phyloP scores from a whole-genome alignment of 1,140 invertebrate species.

The Mactra quadrangularis region DNA sequence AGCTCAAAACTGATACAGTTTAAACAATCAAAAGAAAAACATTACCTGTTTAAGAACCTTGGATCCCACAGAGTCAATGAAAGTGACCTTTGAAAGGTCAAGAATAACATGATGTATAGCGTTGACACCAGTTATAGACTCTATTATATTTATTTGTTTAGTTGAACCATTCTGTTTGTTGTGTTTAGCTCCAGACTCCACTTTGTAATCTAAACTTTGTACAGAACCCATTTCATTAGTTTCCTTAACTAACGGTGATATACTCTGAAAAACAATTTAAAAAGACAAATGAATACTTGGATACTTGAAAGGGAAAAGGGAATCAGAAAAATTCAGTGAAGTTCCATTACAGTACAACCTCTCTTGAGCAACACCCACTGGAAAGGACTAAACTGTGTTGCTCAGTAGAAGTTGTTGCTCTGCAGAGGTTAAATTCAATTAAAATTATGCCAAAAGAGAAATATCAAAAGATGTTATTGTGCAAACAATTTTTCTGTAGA shows the following conservation, averaged over 20 bases:
- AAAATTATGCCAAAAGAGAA: too few species aligned
- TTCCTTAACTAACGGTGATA: conserved; percentile 30
- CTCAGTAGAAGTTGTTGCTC: too few species aligned
- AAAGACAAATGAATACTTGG: too few species aligned
- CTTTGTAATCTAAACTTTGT: conserved; percentile 4
- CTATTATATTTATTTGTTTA: conserved; percentile 6
- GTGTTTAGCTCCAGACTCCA: neutral
- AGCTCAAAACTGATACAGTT: neutral
- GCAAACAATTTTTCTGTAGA: too few species aligned
- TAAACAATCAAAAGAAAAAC: neutral
- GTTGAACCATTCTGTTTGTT: conserved; percentile 7
- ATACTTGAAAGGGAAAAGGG: too few species aligned
- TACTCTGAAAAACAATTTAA: conserved; percentile 25
- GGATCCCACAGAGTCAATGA: conserved; percentile 78
- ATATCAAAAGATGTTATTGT: too few species aligned
- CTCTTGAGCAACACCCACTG: too few species aligned
- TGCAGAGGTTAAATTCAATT: too few species aligned
- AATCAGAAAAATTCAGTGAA: too few species aligned
- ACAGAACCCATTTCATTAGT: conserved; percentile 45
- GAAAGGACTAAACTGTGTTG: too few species aligned
- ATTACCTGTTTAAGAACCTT: conserved; percentile 70
- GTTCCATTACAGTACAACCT: too few species aligned
- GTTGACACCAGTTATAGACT: conserved; percentile 73
- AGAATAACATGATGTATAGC: conserved; percentile 78
- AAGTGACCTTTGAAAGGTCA: conserved; percentile 78